phyloP scores from a whole-genome alignment of 2,113 vertebrate species.

The Shinisaurus crocodilurus region DNA sequence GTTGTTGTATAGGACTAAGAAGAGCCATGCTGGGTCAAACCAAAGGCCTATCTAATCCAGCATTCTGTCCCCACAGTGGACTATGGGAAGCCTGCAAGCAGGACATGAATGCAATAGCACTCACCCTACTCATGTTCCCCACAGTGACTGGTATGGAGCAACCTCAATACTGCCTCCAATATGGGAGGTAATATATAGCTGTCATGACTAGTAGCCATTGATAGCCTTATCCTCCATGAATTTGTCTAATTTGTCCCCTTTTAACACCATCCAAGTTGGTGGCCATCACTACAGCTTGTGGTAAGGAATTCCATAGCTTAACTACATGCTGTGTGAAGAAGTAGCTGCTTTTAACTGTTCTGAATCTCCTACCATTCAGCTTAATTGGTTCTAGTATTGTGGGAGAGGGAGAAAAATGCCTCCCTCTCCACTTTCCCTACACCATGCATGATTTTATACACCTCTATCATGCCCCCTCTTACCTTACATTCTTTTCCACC shows the following conservation, averaged over 20 bases:
- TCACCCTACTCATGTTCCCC: background rate
- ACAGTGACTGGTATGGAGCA: background rate
- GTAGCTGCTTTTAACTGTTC: too few species aligned
- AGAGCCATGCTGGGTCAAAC: background rate
- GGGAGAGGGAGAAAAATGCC: background rate
- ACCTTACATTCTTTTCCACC: background rate
- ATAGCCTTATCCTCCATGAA: too few species aligned
- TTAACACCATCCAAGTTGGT: too few species aligned
- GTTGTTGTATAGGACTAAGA: too few species aligned
- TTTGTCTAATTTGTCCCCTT: too few species aligned
- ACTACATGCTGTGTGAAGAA: too few species aligned
- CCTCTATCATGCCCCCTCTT: background rate
- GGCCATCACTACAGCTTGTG: too few species aligned
- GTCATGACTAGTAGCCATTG: background rate
- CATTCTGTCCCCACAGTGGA: background rate
- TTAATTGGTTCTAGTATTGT: background rate
- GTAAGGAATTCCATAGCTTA: too few species aligned
- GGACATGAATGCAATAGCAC: background rate
- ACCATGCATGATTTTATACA: background rate
- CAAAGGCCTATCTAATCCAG: background rate
- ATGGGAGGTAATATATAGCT: background rate
- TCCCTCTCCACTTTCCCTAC: too few species aligned
- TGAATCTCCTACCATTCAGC: too few species aligned
- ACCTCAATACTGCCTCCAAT: background rate
- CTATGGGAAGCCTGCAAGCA: background rate